These are phyloP conservation scores for Amyelois transitella DNA, from an alignment of 1,140 invertebrate species.

Conservation along the genomic window DNA sequence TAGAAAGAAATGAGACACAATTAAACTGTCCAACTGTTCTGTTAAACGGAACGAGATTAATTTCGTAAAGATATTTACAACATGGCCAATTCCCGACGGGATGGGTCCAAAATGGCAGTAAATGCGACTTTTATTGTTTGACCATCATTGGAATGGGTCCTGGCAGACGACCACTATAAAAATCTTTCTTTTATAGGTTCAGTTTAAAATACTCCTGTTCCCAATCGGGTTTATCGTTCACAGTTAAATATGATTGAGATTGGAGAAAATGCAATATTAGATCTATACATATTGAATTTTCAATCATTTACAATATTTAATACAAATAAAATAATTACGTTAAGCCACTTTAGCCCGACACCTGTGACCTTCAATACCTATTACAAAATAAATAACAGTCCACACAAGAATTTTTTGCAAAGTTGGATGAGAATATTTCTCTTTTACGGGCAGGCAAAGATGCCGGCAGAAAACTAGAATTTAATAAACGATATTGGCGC, in stretches of 20 bases:
- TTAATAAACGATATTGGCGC: not conserved
- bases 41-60: not conserved
- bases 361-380: too few species aligned
- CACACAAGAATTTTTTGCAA: too few species aligned
- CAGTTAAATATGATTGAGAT: too few species aligned
- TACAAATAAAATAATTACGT: too few species aligned
- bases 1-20: too few species aligned
- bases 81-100: not conserved
- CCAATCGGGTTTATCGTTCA: conserved; percentile 9
- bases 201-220: conserved; percentile 8
- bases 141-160: not conserved
- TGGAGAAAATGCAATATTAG: too few species aligned
- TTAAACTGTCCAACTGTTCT: too few species aligned
- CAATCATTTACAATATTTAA: too few species aligned
- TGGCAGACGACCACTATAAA: conserved; percentile 13
- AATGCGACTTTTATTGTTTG: conserved; percentile 12
- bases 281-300: too few species aligned
- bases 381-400: too few species aligned
- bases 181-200: conserved; percentile 10
- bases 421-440: too few species aligned
- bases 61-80: not conserved
- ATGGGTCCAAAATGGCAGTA: conserved; percentile 9
- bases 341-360: too few species aligned
- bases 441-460: not conserved
- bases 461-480: not conserved